phyloP scores from a whole-genome alignment of 2,888 invertebrate species.

The Phengaris alcon region DNA sequence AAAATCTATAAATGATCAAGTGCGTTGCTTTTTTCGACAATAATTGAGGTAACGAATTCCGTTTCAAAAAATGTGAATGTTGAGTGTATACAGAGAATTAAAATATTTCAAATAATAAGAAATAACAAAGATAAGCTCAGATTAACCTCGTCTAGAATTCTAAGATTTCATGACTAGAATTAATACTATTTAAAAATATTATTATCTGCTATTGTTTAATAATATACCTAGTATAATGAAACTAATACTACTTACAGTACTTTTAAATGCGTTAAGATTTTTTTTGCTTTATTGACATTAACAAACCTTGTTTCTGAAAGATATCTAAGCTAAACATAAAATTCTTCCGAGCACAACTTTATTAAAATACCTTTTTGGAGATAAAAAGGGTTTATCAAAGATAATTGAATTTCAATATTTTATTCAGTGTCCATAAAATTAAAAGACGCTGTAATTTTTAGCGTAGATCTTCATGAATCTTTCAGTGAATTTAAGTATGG shows the following conservation, averaged over 20 bases:
- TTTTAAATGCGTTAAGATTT: neutral
- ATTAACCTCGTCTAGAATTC: too few species aligned
- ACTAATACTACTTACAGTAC: neutral
- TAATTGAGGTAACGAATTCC: conserved; percentile 18
- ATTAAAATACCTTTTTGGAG: conserved; percentile 40
- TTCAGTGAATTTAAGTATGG: conserved; percentile 37
- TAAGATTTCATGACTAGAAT: too few species aligned
- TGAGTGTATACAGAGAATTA: neutral
- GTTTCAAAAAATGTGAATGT: neutral
- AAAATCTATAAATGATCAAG: conserved; percentile 21
- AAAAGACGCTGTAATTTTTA: conserved; percentile 40
- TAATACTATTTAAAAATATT: too few species aligned
- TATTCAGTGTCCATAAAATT: conserved; percentile 39
- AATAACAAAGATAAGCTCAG: too few species aligned
- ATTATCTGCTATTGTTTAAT: too few species aligned
- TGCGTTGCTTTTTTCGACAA: conserved; percentile 18
- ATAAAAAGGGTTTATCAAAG: conserved; percentile 43
- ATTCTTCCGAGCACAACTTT: neutral
- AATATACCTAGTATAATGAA: too few species aligned
- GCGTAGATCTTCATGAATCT: conserved; percentile 38
- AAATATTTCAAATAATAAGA: neutral
- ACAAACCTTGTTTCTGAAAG: neutral
- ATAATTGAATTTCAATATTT: conserved; percentile 55
- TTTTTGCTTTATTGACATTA: neutral
- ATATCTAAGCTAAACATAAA: neutral